Evolutionary conservation across 92 coral and sea anemone species (phyloP).

Genomic region (Parazoanthus atlanticus): DNA sequence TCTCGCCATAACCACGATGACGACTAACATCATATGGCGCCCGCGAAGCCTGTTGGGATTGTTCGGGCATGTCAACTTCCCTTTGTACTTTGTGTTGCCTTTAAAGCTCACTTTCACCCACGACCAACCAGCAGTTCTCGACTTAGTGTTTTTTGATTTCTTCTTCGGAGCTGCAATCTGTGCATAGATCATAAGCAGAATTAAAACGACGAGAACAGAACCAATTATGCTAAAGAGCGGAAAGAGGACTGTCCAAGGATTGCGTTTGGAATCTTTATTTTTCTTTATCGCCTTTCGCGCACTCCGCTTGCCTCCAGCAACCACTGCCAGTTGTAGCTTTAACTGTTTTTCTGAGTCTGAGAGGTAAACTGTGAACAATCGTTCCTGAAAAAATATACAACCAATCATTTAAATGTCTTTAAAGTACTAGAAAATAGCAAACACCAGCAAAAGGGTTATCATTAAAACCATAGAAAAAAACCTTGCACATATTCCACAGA

Average conservation of each 20-base stretch:
- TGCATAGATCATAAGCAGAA: slow-evolving; percentile 64
- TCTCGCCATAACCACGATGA: slow-evolving; percentile 57
- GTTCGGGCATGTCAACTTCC: not conserved
- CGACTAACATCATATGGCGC: slow-evolving; percentile 71
- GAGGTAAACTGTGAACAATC: slow-evolving; percentile 64
- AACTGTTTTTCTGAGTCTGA: slow-evolving; percentile 62
- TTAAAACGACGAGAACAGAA: slow-evolving; percentile 51
- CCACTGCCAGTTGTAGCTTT: slow-evolving; percentile 66
- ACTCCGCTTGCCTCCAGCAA: slow-evolving; percentile 42
- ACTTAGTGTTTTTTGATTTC: slow-evolving; percentile 8
- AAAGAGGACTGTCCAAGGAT: slow-evolving; percentile 56
- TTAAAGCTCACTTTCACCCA: slow-evolving; percentile 51
- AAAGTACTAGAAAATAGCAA: too few relatives aligned
- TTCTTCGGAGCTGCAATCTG: slow-evolving; percentile 48
- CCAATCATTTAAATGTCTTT: not conserved
- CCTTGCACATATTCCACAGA: not conserved
- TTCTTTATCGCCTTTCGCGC: slow-evolving; percentile 12
- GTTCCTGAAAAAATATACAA: slow-evolving; percentile 44
- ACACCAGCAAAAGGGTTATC: too few relatives aligned
- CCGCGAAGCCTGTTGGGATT: slow-evolving; percentile 65
- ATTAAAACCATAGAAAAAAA: too few relatives aligned
- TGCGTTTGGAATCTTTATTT: slow-evolving; percentile 36
- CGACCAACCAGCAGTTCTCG: slow-evolving; percentile 27
- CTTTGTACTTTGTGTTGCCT: not conserved
- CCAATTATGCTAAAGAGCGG: slow-evolving; percentile 67